Base-by-base conservation (phyloP, 2,888 invertebrate genomes). In the Caenorhabditis angaria region DNA sequence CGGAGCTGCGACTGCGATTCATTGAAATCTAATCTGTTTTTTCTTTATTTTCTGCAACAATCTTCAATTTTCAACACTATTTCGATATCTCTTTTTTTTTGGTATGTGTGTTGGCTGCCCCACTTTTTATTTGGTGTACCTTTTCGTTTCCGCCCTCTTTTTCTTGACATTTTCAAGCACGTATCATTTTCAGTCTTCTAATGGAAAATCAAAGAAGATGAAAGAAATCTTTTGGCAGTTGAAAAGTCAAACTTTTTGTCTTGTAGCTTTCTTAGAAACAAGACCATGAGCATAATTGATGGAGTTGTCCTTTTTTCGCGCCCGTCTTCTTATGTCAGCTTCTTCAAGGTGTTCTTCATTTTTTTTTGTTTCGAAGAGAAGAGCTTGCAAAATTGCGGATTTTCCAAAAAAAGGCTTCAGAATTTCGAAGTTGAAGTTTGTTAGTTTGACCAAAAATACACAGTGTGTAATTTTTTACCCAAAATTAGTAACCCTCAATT, bases 11-110 rank as follows among this genome's bases (percentile, higher is more conserved):
- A n/a, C n/a, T n/a, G n/a, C n/a, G n/a, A n/a, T n/a, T n/a, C n/a
- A n/a, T n/a, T 41, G 41, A 41, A 41, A 41, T 41, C 41, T 41
- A 41, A 41, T 41, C 41, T 41, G n/a, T n/a, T n/a, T n/a, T n/a
- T n/a, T n/a, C n/a, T n/a, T n/a, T n/a, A n/a, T n/a, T n/a, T n/a
- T n/a, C n/a, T n/a, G n/a, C n/a, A n/a, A n/a, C n/a, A n/a, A n/a
- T n/a, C n/a, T n/a, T n/a, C n/a, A n/a, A n/a, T n/a, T n/a, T 41
- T 41, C 41, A 41, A 41, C 41, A 41, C 41, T 41, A 18, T 41
- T 18, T 41, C 14, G 3, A 18, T 41, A 12, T 41, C 41, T 41
- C 18, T 2, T 41, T 18, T 14, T 12, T 14, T 14, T 3, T 14
- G 18, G 3, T 18, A 12, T 41, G 14, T 41, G 3, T 41, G 3